These are phyloP conservation scores for Nixonia krombeini DNA, from an alignment of 1,140 invertebrate species.

Conservation along the genomic window DNA sequence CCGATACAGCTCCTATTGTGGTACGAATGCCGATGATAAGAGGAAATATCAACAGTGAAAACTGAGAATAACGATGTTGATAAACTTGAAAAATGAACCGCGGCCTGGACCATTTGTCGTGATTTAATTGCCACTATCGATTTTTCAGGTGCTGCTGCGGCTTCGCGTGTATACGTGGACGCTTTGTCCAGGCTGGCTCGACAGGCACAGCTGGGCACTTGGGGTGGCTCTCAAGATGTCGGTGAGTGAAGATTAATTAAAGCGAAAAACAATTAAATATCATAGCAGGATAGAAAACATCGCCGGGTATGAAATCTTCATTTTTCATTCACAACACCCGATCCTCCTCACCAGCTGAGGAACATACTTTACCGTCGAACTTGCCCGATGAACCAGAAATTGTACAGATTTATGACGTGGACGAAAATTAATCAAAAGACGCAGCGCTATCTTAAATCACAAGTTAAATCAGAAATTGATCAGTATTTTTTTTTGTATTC, in stretches of 20 bases:
- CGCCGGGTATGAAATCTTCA: too few species aligned
- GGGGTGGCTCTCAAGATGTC: slow-evolving; percentile 91
- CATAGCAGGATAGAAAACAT: background rate
- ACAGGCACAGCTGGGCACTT: slow-evolving; percentile 89
- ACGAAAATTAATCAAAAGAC: too few species aligned
- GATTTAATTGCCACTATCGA: slow-evolving; percentile 51
- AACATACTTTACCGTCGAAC: too few species aligned
- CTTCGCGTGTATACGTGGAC: slow-evolving; percentile 88
- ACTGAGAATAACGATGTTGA: slow-evolving; percentile 7
- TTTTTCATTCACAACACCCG: too few species aligned
- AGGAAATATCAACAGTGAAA: background rate
- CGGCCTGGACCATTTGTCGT: slow-evolving; percentile 37
- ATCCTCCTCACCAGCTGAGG: too few species aligned
- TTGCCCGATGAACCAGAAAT: too few species aligned
- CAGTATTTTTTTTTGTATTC: too few species aligned
- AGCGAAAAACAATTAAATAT: slow-evolving; percentile 23
- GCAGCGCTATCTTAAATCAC: too few species aligned
- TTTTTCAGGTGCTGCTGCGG: slow-evolving; percentile 86
- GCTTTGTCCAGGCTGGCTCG: slow-evolving; percentile 87
- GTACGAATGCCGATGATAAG: background rate
- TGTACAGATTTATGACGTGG: too few species aligned
- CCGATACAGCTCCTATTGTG: slow-evolving; percentile 14
- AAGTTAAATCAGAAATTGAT: too few species aligned
- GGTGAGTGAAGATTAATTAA: slow-evolving; percentile 76
- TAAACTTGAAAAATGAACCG: slow-evolving; percentile 33